A percentile compares a stretch with the other conserved stretches of the same genome.
Conservation (phyloP, 2,888 invertebrate species). For the Yponomeuta sedellus region DNA sequence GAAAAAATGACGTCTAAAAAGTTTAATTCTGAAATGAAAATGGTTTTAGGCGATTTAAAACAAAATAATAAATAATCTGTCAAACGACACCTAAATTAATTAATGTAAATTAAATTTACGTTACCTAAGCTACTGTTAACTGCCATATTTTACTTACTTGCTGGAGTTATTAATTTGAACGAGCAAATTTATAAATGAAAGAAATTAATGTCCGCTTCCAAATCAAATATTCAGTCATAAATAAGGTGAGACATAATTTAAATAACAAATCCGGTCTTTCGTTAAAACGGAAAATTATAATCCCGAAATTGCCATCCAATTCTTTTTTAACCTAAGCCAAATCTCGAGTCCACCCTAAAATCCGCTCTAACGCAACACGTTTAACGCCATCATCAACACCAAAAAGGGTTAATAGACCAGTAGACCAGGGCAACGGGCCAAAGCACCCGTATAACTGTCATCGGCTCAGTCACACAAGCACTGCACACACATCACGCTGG, state of each 20-base stretch:
- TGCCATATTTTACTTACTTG: no score
- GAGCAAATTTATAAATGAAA: neutral
- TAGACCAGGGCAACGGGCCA: slow-evolving; percentile 42
- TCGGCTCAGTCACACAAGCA: slow-evolving; percentile 48
- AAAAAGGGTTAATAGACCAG: slow-evolving; percentile 44
- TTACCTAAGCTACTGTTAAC: no score
- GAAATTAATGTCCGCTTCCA: neutral
- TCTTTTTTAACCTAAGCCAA: slow-evolving; percentile 6
- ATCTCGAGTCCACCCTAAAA: neutral
- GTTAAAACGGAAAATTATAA: neutral
- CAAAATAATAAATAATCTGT: no score
- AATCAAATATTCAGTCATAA: neutral
- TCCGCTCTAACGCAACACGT: neutral
- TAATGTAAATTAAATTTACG: no score
- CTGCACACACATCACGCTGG: slow-evolving; percentile 44
- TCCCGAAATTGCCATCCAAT: neutral
- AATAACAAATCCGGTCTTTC: slow-evolving; percentile 3
- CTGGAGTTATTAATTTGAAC: neutral
- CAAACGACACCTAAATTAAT: no score
- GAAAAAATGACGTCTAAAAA: no score
- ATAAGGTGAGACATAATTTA: slow-evolving; percentile 5
- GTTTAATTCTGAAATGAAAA: no score
- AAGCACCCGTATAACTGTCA: slow-evolving; percentile 59
- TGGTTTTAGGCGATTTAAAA: no score
- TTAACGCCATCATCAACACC: slow-evolving; percentile 22